Evolutionary conservation across 2,888 invertebrate species (phyloP).

Genomic region (Autographa gamma): DNA sequence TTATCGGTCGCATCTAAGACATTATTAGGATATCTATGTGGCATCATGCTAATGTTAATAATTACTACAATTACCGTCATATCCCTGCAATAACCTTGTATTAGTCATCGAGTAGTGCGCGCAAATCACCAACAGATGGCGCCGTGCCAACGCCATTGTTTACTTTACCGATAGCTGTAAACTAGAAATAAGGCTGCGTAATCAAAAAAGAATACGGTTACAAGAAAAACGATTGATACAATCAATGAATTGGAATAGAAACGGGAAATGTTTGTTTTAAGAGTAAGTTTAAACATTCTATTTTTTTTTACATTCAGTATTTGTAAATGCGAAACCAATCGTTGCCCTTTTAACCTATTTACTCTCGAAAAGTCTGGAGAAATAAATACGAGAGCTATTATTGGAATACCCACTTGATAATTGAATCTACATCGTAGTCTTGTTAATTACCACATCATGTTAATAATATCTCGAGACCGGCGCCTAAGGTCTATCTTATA

Average conservation of each 20-base stretch:
- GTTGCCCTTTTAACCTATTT: conserved; percentile 14
- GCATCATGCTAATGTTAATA: conserved; percentile 44
- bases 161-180: conserved; percentile 73
- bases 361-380: neutral
- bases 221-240: conserved; percentile 31
- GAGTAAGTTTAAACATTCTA: conserved; percentile 12
- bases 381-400: neutral
- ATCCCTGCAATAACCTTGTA: conserved; percentile 72
- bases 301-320: conserved; percentile 9
- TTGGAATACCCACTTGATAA: conserved; percentile 13
- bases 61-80: conserved; percentile 59
- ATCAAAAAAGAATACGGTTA: conserved; percentile 50
- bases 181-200: conserved; percentile 65
- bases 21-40: conserved; percentile 24
- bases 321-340: neutral
- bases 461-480: neutral
- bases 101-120: conserved; percentile 63
- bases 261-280: conserved; percentile 32
- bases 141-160: conserved; percentile 76
- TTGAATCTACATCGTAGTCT: neutral
- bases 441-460: neutral
- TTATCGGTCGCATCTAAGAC: conserved; percentile 23
- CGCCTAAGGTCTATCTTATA: neutral
- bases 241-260: conserved; percentile 44
- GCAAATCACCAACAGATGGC: conserved; percentile 74